phyloP scores from a whole-genome alignment of 2,888 invertebrate species.

The Drosophila barbarae region DNA sequence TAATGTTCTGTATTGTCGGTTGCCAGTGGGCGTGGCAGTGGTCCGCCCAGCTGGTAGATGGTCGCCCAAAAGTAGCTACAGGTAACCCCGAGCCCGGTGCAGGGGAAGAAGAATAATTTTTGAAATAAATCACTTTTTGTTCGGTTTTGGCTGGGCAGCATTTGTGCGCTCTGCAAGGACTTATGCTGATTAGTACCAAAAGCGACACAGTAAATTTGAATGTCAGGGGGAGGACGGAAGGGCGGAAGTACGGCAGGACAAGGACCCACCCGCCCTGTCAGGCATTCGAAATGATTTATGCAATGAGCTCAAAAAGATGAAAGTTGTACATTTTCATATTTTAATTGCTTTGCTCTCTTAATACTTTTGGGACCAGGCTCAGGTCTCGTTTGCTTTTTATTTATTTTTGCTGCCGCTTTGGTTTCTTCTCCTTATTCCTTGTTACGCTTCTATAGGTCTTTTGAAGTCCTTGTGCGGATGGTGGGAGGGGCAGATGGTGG shows the following conservation, averaged over 20 bases:
- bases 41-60: neutral
- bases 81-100: constrained; percentile 49
- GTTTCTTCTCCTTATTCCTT: constrained; percentile 42
- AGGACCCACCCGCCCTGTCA: constrained; percentile 35
- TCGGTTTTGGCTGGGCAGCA: constrained; percentile 39
- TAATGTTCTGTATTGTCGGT: constrained; percentile 69
- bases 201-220: constrained; percentile 71
- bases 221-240: constrained; percentile 33
- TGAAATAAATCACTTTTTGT: constrained; percentile 68
- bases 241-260: neutral
- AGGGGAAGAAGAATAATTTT: constrained; percentile 42
- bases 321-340: constrained; percentile 76
- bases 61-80: constrained; percentile 61
- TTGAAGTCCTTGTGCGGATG: constrained; percentile 61
- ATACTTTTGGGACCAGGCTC: constrained; percentile 68
- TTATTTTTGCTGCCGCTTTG: constrained; percentile 36
- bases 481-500: constrained; percentile 7
- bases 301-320: constrained; percentile 74
- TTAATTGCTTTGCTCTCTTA: constrained; percentile 77
- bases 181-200: constrained; percentile 72
- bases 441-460: constrained; percentile 68
- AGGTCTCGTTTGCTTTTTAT: constrained; percentile 50
- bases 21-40: constrained; percentile 26
- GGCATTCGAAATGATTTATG: constrained; percentile 73
- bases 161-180: constrained; percentile 59